phyloP scores from a whole-genome alignment of 2,113 vertebrate species.

The Bujurquina vittata region DNA sequence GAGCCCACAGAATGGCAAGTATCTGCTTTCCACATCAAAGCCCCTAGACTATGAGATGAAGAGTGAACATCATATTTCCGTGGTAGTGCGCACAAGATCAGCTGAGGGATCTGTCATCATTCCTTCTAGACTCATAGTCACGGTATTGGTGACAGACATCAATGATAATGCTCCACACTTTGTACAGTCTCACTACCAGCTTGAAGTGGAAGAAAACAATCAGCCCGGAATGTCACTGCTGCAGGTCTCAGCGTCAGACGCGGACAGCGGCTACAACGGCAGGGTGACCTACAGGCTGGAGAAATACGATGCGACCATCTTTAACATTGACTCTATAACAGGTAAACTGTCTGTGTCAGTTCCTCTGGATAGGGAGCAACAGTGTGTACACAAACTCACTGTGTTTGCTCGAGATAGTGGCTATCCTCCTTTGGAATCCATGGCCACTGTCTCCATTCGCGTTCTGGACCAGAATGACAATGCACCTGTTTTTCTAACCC shows the following conservation, averaged over 20 bases:
- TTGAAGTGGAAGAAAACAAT: slow-evolving; percentile 80
- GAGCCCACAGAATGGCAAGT: slow-evolving; percentile 76
- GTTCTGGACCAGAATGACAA: slow-evolving; percentile 83
- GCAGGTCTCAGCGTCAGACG: slow-evolving; percentile 71
- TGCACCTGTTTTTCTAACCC: slow-evolving; percentile 70
- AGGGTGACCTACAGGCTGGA: slow-evolving; percentile 73
- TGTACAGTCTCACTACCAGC: slow-evolving; percentile 58
- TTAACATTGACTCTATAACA: slow-evolving; percentile 67
- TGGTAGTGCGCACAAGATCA: slow-evolving; percentile 50
- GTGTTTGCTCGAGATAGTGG: slow-evolving; percentile 78
- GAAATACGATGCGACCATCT: slow-evolving; percentile 51
- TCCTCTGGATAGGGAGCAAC: slow-evolving; percentile 78
- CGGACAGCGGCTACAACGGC: slow-evolving; percentile 72
- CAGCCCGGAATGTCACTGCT: slow-evolving; percentile 59
- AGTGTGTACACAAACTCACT: slow-evolving; percentile 63
- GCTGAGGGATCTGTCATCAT: slow-evolving; percentile 24
- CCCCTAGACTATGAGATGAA: slow-evolving; percentile 79
- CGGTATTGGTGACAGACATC: slow-evolving; percentile 74
- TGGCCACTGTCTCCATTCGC: slow-evolving; percentile 56
- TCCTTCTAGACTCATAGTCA: slow-evolving; percentile 57
- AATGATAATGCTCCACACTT: slow-evolving; percentile 81
- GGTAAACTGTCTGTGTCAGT: slow-evolving; percentile 70
- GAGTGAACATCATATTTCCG: slow-evolving; percentile 70
- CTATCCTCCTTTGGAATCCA: slow-evolving; percentile 68
- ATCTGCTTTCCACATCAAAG: slow-evolving; percentile 81